Conservation (phyloP, 2,888 invertebrate genomes). For the Drosophila formosana region DNA sequence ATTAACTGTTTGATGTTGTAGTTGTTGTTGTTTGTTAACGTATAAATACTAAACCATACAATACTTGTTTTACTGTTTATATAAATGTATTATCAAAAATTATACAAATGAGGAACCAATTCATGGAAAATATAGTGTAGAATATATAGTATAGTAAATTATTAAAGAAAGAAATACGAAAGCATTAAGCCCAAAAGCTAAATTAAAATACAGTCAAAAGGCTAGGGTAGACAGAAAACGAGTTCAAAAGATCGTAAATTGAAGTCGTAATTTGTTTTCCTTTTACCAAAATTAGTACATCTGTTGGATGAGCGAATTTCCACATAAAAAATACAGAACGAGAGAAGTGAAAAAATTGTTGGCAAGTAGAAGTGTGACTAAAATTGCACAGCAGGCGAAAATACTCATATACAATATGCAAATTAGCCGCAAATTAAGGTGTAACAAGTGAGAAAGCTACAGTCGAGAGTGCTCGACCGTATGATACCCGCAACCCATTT, state of each 20-base stretch:
- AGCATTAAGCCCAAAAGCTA: background rate
- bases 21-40: too few relatives aligned
- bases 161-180: too few relatives aligned
- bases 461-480: too few relatives aligned
- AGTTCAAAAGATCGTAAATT: background rate
- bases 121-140: too few relatives aligned
- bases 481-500: too few relatives aligned
- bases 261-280: background rate
- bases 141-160: too few relatives aligned
- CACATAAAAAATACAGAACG: constrained; percentile 4
- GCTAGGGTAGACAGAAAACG: background rate
- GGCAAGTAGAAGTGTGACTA: constrained; percentile 24
- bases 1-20: too few relatives aligned
- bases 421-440: constrained; percentile 78
- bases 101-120: too few relatives aligned
- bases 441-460: too few relatives aligned
- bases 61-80: too few relatives aligned
- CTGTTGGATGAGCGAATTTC: constrained; percentile 14
- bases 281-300: constrained; percentile 15
- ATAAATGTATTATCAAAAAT: too few relatives aligned
- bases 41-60: too few relatives aligned
- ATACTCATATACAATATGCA: constrained; percentile 63
- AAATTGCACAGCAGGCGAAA: constrained; percentile 59
- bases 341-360: constrained; percentile 4
- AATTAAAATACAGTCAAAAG: background rate